A percentile compares a stretch with the other conserved stretches of the same genome.
Evolutionary conservation across 2,113 vertebrate genomes (phyloP).

Genomic region (Apteryx mantelli): DNA sequence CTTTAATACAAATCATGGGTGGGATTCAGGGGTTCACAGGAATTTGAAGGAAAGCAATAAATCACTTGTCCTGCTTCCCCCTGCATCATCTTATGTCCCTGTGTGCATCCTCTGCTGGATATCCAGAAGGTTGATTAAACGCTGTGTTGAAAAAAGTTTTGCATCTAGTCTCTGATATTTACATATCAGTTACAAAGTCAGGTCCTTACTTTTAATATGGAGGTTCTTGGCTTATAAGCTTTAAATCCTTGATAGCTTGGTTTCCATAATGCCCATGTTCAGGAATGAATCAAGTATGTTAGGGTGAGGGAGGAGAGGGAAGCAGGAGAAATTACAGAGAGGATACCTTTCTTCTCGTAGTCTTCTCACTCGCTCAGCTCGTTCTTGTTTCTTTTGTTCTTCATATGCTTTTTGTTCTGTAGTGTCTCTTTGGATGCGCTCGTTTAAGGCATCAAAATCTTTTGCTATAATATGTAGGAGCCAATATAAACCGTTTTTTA

Average conservation of each 20-base stretch:
- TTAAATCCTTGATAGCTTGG: not conserved
- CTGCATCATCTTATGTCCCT: not conserved
- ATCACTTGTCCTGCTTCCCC: not conserved
- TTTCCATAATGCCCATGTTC: not conserved
- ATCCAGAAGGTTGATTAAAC: not conserved
- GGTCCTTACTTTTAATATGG: not conserved
- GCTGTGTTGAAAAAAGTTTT: not conserved
- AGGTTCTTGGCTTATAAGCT: not conserved
- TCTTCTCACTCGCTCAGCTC: slow-evolving; percentile 86
- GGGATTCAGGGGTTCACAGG: not conserved
- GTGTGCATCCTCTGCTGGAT: not conserved
- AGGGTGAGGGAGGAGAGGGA: not conserved
- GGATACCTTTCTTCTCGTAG: slow-evolving; percentile 90
- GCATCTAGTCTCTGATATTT: not conserved
- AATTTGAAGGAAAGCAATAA: not conserved
- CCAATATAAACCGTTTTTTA: slow-evolving; percentile 94
- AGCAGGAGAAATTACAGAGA: slow-evolving; percentile 4
- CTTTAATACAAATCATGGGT: not conserved
- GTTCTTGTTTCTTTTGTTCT: slow-evolving; percentile 90
- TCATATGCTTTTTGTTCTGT: slow-evolving; percentile 87
- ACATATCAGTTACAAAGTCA: not conserved
- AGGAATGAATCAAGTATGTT: not conserved
- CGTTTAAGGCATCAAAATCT: slow-evolving; percentile 90
- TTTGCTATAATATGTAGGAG: slow-evolving; percentile 91
- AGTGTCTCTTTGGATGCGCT: slow-evolving; percentile 93